Conservation (phyloP, 2,888 invertebrate species). For the Rhingia campestris region DNA sequence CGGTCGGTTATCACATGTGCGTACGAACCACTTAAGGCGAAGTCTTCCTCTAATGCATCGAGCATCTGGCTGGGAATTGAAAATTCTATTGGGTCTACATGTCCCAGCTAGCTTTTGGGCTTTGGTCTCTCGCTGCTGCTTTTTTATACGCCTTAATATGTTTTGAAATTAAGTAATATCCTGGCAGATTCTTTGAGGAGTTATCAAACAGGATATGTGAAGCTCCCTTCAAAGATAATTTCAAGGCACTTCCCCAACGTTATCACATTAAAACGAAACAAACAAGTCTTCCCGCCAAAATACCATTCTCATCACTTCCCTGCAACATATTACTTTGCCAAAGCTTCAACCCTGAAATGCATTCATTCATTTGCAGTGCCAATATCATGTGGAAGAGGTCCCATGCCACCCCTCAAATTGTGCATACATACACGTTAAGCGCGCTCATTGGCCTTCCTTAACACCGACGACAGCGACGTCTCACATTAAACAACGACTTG, state of each 20-base stretch:
- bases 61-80: too few species aligned
- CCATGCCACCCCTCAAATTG: constrained; percentile 29
- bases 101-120: too few species aligned
- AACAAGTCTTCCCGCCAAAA: constrained; percentile 33
- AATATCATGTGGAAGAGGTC: constrained; percentile 27
- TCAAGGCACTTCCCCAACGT: neutral
- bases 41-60: too few species aligned
- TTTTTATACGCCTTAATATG: too few species aligned
- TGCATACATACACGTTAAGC: constrained; percentile 51
- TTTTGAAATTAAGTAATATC: too few species aligned
- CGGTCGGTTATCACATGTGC: too few species aligned
- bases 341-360: constrained; percentile 49
- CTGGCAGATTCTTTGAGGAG: too few species aligned
- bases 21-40: too few species aligned
- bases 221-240: too few species aligned
- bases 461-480: constrained; percentile 16
- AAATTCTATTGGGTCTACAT: too few species aligned
- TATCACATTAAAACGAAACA: neutral
- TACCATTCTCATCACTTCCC: constrained; percentile 47
- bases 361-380: constrained; percentile 45
- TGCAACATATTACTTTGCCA: constrained; percentile 55
- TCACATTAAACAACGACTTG: constrained; percentile 72
- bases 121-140: too few species aligned
- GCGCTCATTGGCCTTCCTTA: constrained; percentile 35
- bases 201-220: too few species aligned